Evolutionary conservation across 2,113 vertebrate genomes (phyloP).

Genomic region (Peromyscus maniculatus): DNA sequence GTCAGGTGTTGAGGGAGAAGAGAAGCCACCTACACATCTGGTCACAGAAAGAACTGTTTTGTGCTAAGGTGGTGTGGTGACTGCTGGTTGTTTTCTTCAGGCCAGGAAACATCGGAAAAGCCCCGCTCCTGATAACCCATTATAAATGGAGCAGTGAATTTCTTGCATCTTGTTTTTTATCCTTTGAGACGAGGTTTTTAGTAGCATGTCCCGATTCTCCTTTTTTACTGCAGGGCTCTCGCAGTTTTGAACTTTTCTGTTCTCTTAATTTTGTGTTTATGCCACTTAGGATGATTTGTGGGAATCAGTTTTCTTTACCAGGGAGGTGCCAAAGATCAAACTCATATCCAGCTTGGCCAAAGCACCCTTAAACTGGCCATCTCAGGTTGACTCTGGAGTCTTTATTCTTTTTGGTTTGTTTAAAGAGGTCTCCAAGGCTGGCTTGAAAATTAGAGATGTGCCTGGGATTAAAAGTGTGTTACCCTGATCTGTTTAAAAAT

Average conservation of each 20-base stretch:
- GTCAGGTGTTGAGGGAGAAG: background rate
- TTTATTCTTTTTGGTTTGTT: background rate
- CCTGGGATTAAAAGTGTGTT: background rate
- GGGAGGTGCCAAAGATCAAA: background rate
- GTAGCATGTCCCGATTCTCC: background rate
- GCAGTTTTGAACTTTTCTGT: background rate
- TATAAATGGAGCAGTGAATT: background rate
- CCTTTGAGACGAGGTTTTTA: background rate
- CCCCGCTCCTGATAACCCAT: background rate
- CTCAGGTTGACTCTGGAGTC: background rate
- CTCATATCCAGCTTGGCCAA: background rate
- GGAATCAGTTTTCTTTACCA: background rate
- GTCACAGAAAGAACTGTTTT: background rate
- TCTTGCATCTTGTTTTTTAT: background rate
- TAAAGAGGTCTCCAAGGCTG: background rate
- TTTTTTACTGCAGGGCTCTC: background rate
- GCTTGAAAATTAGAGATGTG: background rate
- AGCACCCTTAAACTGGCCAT: background rate
- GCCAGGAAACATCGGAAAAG: background rate
- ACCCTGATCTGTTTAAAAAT: background rate
- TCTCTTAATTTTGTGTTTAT: background rate
- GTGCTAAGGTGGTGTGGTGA: background rate
- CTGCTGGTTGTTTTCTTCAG: background rate
- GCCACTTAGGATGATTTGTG: background rate
- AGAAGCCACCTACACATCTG: background rate